Percentiles rank a stretch among this genome's conserved stretches.
phyloP scores from a whole-genome alignment of 2,888 invertebrate species.

The Drosophila peninsularis region DNA sequence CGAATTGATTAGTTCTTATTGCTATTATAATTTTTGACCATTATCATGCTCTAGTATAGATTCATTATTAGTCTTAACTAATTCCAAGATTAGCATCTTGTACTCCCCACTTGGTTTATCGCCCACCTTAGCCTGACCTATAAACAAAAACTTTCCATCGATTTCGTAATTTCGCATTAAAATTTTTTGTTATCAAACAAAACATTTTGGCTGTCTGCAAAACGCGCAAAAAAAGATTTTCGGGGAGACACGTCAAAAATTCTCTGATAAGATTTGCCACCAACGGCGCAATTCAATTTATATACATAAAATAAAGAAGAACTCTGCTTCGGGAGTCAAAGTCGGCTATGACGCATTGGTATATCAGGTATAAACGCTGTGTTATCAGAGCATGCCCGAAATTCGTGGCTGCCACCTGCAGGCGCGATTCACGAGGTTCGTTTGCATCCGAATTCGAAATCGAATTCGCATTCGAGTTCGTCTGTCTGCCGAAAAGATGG shows the following conservation, averaged over 20 bases:
- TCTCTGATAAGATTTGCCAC: constrained; percentile 47
- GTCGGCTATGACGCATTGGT: constrained; percentile 44
- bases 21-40: background rate
- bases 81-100: background rate
- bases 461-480: background rate
- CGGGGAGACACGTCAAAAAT: constrained; percentile 1
- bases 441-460: constrained; percentile 11
- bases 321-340: constrained; percentile 26
- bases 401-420: constrained; percentile 7
- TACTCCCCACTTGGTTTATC: background rate
- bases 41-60: no score
- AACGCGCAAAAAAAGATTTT: constrained; percentile 6
- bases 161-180: constrained; percentile 59
- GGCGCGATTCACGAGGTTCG: constrained; percentile 12
- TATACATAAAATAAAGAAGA: background rate
- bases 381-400: constrained; percentile 7
- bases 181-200: constrained; percentile 16
- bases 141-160: constrained; percentile 68
- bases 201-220: constrained; percentile 30
- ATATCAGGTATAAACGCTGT: background rate
- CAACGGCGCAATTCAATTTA: constrained; percentile 38
- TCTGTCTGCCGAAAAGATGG: constrained; percentile 26
- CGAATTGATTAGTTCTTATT: no score
- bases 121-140: constrained; percentile 49
- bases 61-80: background rate